Base-by-base conservation (phyloP, 2,113 vertebrate species). In the Scomber colias region DNA sequence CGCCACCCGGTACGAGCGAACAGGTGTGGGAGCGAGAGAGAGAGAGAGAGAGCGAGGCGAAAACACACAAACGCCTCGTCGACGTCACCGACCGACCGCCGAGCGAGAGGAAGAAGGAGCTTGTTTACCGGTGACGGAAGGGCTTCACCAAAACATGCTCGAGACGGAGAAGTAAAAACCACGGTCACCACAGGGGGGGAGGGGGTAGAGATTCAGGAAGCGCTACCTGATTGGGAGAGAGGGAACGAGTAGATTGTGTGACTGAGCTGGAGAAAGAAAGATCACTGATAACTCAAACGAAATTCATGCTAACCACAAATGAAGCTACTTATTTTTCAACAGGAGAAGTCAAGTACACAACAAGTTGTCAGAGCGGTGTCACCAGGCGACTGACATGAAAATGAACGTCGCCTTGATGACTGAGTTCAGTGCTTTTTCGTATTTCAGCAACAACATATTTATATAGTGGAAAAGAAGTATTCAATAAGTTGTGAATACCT, bases 1-100 rank as follows among this genome's bases (percentile, higher is more conserved):
- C 53, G 45, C 65, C 24, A 3, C 24, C 24, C 64, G 61, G 67
- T 89, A 71, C 53, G 74, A 93, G 86, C 50, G 57, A 90, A 90
- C 94, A 93, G 93, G 92, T 94, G 92, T 75, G 86, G 69, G 61
- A 81, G 71, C 62, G 21, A 21, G 21, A 21, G 21, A 21, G 21
- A 21, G 21, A 21, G 21, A 21, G 67, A 67, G 75, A 27, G 24
- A 27, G 67, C 64, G 75, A 54, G 30, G 55, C 60, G n/a, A 60
- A 74, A 71, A 69, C 72, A 50, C 31, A 66, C 24, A 27, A 27
- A 72, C 80, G 59, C 79, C 81, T 77, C 30, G 4, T 46, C 13
- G 7, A 86, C 84, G 88, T 89, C 83, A 91, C 77, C 31, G 56
- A 69, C 65, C 80, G 51, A 86, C 80, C 59, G 56, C 76, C 3